phyloP scores from a whole-genome alignment of 2,888 invertebrate genomes.

The Prionchulus punctatus region DNA sequence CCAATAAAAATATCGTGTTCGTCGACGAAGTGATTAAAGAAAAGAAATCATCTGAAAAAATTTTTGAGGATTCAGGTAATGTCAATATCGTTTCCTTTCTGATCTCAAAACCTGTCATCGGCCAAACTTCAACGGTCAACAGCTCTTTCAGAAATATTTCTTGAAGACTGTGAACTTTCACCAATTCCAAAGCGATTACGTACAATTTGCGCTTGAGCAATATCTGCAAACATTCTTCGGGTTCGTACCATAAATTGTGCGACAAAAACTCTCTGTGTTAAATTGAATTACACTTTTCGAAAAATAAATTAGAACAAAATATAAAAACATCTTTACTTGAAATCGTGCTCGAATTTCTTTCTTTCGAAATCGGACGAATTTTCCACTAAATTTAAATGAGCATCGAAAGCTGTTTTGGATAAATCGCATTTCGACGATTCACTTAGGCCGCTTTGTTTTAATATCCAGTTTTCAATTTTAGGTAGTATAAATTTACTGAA shows the following conservation, averaged over 20 bases:
- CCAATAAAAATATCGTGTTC: background rate
- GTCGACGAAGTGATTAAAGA: background rate
- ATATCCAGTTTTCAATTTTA: background rate
- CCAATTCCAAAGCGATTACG: background rate
- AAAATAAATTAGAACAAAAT: background rate
- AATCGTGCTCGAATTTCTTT: background rate
- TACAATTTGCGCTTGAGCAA: background rate
- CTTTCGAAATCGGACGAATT: background rate
- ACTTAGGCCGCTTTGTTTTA: background rate
- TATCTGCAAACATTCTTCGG: background rate
- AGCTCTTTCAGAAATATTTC: background rate
- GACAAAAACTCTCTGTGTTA: background rate
- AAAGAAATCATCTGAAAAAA: background rate
- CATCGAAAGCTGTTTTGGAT: background rate
- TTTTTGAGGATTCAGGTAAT: background rate
- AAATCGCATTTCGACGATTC: background rate
- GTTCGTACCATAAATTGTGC: background rate
- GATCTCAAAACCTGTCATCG: background rate
- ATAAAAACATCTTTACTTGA: slow-evolving; percentile 2
- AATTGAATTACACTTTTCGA: background rate
- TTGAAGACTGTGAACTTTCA: background rate
- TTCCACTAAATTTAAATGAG: background rate
- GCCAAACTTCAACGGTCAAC: background rate
- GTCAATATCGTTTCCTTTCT: background rate
- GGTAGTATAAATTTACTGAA: slow-evolving; percentile 1